Base-by-base conservation (phyloP, 2,113 vertebrate genomes). In the Riparia riparia region DNA sequence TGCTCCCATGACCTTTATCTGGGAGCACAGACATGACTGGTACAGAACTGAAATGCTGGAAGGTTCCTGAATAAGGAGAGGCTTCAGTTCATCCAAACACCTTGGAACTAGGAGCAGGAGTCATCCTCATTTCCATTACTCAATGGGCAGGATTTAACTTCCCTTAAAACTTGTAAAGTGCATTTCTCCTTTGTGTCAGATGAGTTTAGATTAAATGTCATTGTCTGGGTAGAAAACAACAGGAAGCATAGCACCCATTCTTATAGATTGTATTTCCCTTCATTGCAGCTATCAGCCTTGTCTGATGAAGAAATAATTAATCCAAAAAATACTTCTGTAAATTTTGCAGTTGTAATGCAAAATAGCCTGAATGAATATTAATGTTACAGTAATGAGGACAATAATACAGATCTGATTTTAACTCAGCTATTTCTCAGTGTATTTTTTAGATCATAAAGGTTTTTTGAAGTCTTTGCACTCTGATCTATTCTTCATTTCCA, bases 401-500 rank as follows among this genome's bases (percentile, higher is more conserved):
- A 70, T 74, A 73, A 84, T 78, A 41, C 68, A 42, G 37, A 50
- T 61, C 86, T 74, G 68, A 57, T 63, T 90, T 83, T n/a, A 81
- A 80, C 24, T 64, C 61, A 65, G 6, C 37, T 74, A 12, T 91
- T 94, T 91, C 39, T 73, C 32, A 15, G 39, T 58, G 6, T 2
- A 7, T 57, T 63, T 94, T 84, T 78, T 65, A 53, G 63, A 42
- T 58, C 49, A 41, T 79, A 54, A 26, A 54, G 51, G 6, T 28
- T 69, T 93, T 90, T 74, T 54, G 7, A 42, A 37, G 31, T 91
- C 39, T 95, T 92, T 89, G 42, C 47, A 56, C 58, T 89, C 86
- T 63, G 37, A 70, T 90, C 68, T 69, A 4, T 54, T 66, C 88
- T 76, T 81, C 58, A 47, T 96, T 95, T 95, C 94, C 81, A 82